A percentile compares a stretch with the other conserved stretches of the same genome.
These are phyloP conservation scores for Coecobrya sp. DNA, from an alignment of 2,888 invertebrate genomes.

Conservation along the genomic window DNA sequence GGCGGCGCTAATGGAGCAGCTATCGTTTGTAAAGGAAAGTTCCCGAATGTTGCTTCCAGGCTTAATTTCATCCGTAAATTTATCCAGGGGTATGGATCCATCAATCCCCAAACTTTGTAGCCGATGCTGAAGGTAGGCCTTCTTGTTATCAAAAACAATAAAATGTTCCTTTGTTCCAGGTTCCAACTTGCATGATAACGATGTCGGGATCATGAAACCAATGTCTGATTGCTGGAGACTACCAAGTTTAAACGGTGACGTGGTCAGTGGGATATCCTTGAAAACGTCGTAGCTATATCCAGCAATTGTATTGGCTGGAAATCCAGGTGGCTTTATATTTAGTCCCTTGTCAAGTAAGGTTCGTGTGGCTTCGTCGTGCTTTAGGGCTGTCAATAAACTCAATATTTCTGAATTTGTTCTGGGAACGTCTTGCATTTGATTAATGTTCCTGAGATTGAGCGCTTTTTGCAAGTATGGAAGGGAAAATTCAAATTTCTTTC, in stretches of 20 bases:
- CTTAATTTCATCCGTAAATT: not conserved
- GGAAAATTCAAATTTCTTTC: slow-evolving; percentile 52
- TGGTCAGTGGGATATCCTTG: slow-evolving; percentile 47
- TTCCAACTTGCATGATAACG: slow-evolving; percentile 47
- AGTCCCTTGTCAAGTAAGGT: slow-evolving; percentile 63
- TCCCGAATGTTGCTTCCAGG: slow-evolving; percentile 52
- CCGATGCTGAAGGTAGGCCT: slow-evolving; percentile 41
- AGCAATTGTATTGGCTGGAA: slow-evolving; percentile 51
- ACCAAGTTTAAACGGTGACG: slow-evolving; percentile 64
- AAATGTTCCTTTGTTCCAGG: slow-evolving; percentile 43
- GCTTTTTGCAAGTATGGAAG: slow-evolving; percentile 65
- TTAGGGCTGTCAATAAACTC: slow-evolving; percentile 47
- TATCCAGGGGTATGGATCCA: slow-evolving; percentile 2
- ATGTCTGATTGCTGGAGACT: slow-evolving; percentile 65
- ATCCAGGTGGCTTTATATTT: slow-evolving; percentile 58
- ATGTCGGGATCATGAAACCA: slow-evolving; percentile 71
- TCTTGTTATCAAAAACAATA: not conserved
- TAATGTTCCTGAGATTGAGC: slow-evolving; percentile 57
- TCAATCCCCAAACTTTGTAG: slow-evolving; percentile 51
- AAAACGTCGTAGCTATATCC: slow-evolving; percentile 78
- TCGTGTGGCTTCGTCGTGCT: slow-evolving; percentile 72
- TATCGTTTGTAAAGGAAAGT: slow-evolving; percentile 9
- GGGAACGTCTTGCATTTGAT: slow-evolving; percentile 65
- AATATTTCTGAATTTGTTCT: slow-evolving; percentile 61
- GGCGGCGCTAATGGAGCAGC: slow-evolving; percentile 62